Percentiles rank a stretch among this genome's conserved stretches.
These are phyloP conservation scores for Lampris megalopsis DNA, from an alignment of 2,113 vertebrate species.

Conservation along the genomic window DNA sequence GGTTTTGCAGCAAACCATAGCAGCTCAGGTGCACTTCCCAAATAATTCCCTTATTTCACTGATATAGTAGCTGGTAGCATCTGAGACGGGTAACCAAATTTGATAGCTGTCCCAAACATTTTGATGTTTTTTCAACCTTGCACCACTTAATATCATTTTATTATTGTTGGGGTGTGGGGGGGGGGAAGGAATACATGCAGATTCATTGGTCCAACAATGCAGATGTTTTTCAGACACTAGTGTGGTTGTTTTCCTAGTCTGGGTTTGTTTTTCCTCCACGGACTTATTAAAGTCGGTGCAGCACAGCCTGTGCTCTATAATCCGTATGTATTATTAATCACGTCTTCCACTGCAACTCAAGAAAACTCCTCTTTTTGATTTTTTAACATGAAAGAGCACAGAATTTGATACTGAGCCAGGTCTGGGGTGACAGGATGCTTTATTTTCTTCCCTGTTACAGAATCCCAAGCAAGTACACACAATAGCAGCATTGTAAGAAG, in stretches of 20 bases:
- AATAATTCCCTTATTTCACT: conserved; percentile 61
- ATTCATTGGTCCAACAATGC: conserved; percentile 71
- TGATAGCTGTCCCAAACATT: conserved; percentile 39
- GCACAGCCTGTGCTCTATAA: conserved; percentile 76
- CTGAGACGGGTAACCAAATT: conserved; percentile 32
- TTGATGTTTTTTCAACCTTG: conserved; percentile 39
- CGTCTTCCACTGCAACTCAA: conserved; percentile 67
- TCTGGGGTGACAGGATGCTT: conserved; percentile 69
- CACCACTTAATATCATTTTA: conserved; percentile 39
- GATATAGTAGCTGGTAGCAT: conserved; percentile 50
- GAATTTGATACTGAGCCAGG: conserved; percentile 66
- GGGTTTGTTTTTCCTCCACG: conserved; percentile 72
- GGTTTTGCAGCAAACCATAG: conserved; percentile 66
- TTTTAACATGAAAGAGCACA: conserved; percentile 64
- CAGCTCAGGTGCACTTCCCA: conserved; percentile 65
- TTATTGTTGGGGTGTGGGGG: background rate
- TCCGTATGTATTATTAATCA: conserved; percentile 84
- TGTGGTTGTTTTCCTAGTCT: conserved; percentile 67
- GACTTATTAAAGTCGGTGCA: conserved; percentile 77
- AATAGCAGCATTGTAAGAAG: conserved; percentile 53
- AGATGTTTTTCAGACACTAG: conserved; percentile 69
- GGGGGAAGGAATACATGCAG: conserved; percentile 11
- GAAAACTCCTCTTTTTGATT: conserved; percentile 65
- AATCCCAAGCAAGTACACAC: conserved; percentile 53
- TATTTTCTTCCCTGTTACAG: conserved; percentile 59